phyloP scores from a whole-genome alignment of 2,888 invertebrate genomes.

The Heliconius ethilla region DNA sequence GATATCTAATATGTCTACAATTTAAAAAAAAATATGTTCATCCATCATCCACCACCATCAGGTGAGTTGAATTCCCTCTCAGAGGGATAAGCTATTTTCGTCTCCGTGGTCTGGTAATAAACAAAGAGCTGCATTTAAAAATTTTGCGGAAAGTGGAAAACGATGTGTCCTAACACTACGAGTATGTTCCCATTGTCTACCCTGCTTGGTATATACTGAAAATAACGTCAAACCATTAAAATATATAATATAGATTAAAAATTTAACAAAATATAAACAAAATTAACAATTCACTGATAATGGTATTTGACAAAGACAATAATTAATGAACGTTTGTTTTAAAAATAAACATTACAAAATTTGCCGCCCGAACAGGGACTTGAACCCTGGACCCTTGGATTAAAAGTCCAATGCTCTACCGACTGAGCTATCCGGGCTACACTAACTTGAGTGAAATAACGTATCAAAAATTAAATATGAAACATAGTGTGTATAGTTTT shows the following conservation, averaged over 20 bases:
- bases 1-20: neutral
- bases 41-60: too few relatives aligned
- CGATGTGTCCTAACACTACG: too few relatives aligned
- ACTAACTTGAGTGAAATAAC: neutral
- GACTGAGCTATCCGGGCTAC: slow-evolving; percentile 82
- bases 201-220: too few relatives aligned
- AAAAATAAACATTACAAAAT: slow-evolving; percentile 54
- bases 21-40: too few relatives aligned
- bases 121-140: too few relatives aligned
- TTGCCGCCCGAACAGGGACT: slow-evolving; percentile 86
- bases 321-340: neutral
- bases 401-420: slow-evolving; percentile 85
- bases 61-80: too few relatives aligned
- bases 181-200: too few relatives aligned
- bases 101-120: too few relatives aligned
- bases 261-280: neutral
- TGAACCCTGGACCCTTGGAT: slow-evolving; percentile 90
- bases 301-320: neutral
- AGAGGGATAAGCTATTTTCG: too few relatives aligned
- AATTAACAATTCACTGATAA: neutral
- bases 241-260: neutral
- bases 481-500: neutral
- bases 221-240: too few relatives aligned
- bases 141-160: too few relatives aligned
- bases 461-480: neutral